phyloP scores from a whole-genome alignment of 2,797 vertebrate species.

The Synanceia verrucosa region DNA sequence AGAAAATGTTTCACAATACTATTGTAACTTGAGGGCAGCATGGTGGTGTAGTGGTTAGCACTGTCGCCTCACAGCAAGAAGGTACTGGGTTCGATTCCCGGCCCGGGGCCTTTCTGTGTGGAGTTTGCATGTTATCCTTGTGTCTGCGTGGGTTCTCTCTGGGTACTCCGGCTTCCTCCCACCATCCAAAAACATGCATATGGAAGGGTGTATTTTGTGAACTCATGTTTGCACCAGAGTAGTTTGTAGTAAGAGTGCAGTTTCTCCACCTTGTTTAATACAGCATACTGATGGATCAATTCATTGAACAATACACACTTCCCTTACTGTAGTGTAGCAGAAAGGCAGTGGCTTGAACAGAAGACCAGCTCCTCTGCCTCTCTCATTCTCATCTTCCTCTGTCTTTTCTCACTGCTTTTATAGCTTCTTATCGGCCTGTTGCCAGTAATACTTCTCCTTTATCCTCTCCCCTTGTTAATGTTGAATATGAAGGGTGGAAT shows the following conservation, averaged over 20 bases:
- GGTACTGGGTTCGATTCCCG: too few species aligned
- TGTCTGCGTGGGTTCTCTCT: too few species aligned
- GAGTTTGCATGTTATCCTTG: too few species aligned
- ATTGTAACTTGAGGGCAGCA: too few species aligned
- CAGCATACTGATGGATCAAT: slow-evolving; percentile 49
- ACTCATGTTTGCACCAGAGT: slow-evolving; percentile 24
- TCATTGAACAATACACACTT: slow-evolving; percentile 49
- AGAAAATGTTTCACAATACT: too few species aligned
- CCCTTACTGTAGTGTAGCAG: slow-evolving; percentile 40
- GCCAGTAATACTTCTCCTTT: slow-evolving; percentile 60
- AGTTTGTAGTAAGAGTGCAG: slow-evolving; percentile 49
- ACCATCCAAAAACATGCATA: too few species aligned
- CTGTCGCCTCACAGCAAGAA: too few species aligned
- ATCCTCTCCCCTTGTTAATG: slow-evolving; percentile 61
- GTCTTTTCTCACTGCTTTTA: slow-evolving; percentile 47
- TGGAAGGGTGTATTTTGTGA: slow-evolving; percentile 25
- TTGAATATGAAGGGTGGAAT: slow-evolving; percentile 58
- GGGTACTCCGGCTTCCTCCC: too few species aligned
- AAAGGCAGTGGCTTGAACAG: slow-evolving; percentile 54
- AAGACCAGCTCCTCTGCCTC: slow-evolving; percentile 33
- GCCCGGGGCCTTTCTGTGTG: too few species aligned
- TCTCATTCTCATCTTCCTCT: slow-evolving; percentile 18
- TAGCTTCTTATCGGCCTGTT: slow-evolving; percentile 67
- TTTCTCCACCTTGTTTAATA: slow-evolving; percentile 33
- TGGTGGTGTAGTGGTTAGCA: too few species aligned